Base-by-base conservation (phyloP, 2,113 vertebrate genomes). In the Ailurus styani region DNA sequence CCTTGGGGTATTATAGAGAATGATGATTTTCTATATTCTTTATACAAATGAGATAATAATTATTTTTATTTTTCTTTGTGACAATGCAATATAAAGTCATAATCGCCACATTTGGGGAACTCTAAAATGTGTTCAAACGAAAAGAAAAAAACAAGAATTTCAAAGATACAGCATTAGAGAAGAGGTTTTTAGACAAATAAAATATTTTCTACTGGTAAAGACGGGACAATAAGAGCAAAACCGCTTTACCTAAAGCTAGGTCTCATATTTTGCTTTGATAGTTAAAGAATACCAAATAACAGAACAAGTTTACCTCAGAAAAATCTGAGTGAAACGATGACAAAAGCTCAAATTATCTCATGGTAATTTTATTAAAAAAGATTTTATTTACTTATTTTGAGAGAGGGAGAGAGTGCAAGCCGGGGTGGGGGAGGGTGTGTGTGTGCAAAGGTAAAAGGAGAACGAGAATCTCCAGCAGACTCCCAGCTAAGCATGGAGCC, bases 121-220 rank as follows among this genome's bases (percentile, higher is more conserved):
- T 97, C 85, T 96, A 97, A 90, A 66, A 64, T 90, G 96, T 97
- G 93, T 98, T 95, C 79, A 95, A 97, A 96, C 88, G 97, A 97
- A 96, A 98, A 96, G n/a, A 87, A 93, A 20, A 97, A 98, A 91
- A 37, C 25, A 97, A 52, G 21, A 96, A 95, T 96, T 95, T 95
- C 75, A 94, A 81, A 92, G 78, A 95, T 23, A 37, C n/a, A 57
- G 79, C 37, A 66, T 93, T 40, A 95, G 0, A 31, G 12, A 37
- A 87, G 92, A 93, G 18, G 60, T 90, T 88, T 78, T 85, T 77
- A 40, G 92, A 91, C 93, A 82, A 57, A 82, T 52, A 14, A 97
- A 97, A 94, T 27, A 37, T 57, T 95, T 91, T 82, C 70, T 95
- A 23, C 60, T 78, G 79, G 20, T 84, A 31, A 93, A 93, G 18